Evolutionary conservation across 1,140 invertebrate genomes (phyloP).

Genomic region (Matsumurasca onukii): DNA sequence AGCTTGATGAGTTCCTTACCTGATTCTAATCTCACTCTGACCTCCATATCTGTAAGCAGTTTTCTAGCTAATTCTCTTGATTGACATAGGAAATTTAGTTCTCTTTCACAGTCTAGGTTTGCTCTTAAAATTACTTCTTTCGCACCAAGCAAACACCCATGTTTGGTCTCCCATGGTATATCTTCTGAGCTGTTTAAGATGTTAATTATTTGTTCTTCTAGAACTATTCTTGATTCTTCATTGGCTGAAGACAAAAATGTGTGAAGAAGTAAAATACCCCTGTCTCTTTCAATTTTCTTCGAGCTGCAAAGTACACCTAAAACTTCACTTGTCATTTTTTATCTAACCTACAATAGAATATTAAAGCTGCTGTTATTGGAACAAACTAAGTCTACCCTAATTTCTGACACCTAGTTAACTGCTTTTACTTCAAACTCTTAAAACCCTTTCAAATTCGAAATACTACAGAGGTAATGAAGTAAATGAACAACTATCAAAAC

Average conservation of each 20-base stretch:
- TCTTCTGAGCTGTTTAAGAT: slow-evolving; percentile 32
- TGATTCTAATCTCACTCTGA: slow-evolving; percentile 51
- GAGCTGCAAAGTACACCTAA: slow-evolving; percentile 44
- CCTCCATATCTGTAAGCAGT: slow-evolving; percentile 50
- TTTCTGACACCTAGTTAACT: too few species aligned
- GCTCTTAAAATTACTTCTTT: slow-evolving; percentile 45
- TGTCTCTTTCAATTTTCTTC: slow-evolving; percentile 51
- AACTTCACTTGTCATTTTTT: slow-evolving; percentile 13
- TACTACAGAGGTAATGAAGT: too few species aligned
- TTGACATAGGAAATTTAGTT: slow-evolving; percentile 45
- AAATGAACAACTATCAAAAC: too few species aligned
- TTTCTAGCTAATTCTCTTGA: slow-evolving; percentile 44
- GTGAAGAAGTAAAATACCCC: slow-evolving; percentile 45
- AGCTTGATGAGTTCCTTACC: too few species aligned
- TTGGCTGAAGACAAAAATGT: slow-evolving; percentile 41
- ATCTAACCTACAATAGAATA: neutral
- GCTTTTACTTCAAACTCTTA: too few species aligned
- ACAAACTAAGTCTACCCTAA: too few species aligned
- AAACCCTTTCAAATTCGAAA: too few species aligned
- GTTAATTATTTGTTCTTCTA: slow-evolving; percentile 41
- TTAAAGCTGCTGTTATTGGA: neutral
- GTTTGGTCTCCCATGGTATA: slow-evolving; percentile 46
- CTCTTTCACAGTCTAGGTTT: slow-evolving; percentile 41
- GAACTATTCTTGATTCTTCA: slow-evolving; percentile 40
- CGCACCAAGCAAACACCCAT: slow-evolving; percentile 50